These are phyloP conservation scores for Rhabdomys dilectus DNA, from an alignment of 2,113 vertebrate genomes.

Conservation along the genomic window DNA sequence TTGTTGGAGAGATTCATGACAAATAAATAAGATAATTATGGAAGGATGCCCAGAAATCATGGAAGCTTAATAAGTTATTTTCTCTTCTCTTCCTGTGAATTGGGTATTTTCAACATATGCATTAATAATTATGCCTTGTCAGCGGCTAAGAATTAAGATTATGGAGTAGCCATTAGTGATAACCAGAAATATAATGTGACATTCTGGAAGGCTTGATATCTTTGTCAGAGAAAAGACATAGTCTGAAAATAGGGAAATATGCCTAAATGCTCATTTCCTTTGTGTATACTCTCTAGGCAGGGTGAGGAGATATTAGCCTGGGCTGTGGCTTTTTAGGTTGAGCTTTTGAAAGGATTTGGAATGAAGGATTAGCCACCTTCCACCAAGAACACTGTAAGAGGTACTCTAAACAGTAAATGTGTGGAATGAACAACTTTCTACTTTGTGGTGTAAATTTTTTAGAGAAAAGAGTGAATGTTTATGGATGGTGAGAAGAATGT, in stretches of 20 bases:
- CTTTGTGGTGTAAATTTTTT: conserved; percentile 9
- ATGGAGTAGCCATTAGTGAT: neutral
- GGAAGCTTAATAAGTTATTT: neutral
- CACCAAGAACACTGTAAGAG: neutral
- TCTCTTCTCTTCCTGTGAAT: conserved; percentile 9
- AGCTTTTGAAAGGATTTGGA: neutral
- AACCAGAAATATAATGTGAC: neutral
- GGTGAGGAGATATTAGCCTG: neutral
- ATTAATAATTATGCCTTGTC: neutral
- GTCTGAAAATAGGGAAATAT: neutral
- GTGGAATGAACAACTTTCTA: neutral
- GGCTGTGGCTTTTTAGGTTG: neutral
- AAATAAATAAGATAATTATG: neutral
- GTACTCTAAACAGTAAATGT: neutral
- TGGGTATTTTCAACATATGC: neutral
- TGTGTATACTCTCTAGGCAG: neutral
- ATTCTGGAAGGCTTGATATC: conserved; percentile 6
- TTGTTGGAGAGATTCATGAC: conserved; percentile 20
- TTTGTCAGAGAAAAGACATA: neutral
- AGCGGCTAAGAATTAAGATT: neutral
- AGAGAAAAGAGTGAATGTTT: conserved; percentile 8
- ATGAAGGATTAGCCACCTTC: neutral
- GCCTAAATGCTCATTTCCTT: neutral
- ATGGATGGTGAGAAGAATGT: neutral
- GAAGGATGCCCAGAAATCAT: neutral